Percentiles rank a stretch among this genome's conserved stretches.
Evolutionary conservation across 2,113 vertebrate genomes (phyloP).

Genomic region (Leucoraja erinaceus): DNA sequence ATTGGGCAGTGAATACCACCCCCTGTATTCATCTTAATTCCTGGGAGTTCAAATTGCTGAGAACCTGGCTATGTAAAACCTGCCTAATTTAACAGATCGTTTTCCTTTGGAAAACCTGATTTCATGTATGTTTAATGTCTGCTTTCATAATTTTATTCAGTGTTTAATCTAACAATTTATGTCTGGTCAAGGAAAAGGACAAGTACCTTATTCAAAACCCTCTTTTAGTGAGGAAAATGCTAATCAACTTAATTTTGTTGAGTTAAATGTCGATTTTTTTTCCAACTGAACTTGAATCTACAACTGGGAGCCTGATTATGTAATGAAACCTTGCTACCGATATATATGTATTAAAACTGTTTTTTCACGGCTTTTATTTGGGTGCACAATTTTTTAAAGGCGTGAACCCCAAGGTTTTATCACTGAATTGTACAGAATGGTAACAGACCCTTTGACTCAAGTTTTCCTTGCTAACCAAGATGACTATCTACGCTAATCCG

Average conservation of each 20-base stretch:
- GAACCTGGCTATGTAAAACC: background rate
- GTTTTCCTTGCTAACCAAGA: too few species aligned
- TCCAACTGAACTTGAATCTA: background rate
- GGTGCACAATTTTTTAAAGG: too few species aligned
- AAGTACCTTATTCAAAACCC: background rate
- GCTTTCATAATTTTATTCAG: background rate
- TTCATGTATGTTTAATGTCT: background rate
- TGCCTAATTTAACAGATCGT: background rate
- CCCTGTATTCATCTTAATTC: too few species aligned
- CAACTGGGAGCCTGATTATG: background rate
- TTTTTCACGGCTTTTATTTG: background rate
- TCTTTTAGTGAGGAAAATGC: background rate
- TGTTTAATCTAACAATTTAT: background rate
- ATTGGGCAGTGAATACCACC: too few species aligned
- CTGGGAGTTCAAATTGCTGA: too few species aligned
- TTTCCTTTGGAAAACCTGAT: background rate
- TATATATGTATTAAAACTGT: background rate
- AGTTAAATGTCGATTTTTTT: background rate
- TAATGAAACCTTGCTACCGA: background rate
- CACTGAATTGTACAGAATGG: too few species aligned
- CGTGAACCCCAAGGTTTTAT: too few species aligned
- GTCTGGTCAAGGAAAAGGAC: background rate
- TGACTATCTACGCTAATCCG: too few species aligned
- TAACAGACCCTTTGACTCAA: too few species aligned
- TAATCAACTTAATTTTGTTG: background rate